Evolutionary conservation across 2,888 invertebrate species (phyloP), one percentile per base, ranked within the genome.

Genomic region (Drosophila sordidula): DNA sequence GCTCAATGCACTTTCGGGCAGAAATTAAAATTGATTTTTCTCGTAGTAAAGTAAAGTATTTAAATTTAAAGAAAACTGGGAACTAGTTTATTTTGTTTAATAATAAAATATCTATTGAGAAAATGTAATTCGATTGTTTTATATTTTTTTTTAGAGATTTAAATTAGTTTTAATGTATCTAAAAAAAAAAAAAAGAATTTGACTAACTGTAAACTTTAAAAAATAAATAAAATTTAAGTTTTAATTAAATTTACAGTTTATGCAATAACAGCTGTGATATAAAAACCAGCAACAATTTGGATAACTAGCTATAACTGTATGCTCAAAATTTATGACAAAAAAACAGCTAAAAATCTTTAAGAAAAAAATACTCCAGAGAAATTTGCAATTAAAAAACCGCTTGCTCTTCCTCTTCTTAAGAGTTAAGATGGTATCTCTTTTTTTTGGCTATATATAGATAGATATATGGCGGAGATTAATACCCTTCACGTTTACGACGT

Each of bases 311-410:
- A 58, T 16, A 58, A 71, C 72, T 51, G 71, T 55, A 47, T 26
- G 9, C 1, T 34, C 18, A 11, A 47, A 56, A 59, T 49, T 34
- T 42, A 68, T 29, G 41, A 47, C 41, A 66, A 39, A 45, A 45
- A 58, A 25, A 12, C 22, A 39, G 12, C 25, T 38, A n/a, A 38
- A 14, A 26, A 38, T 34, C 34, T 45, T 29, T 18, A 18, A n/a
- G 39, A 34, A 41, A 45, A 44, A 45, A 34, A 26, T 51, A 34
- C 14, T 54, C 34, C 22, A 42, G 49, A 41, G 57, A 75, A 66
- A 74, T 61, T 75, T 36, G 70, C 70, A 62, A 70, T 62, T 61
- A 62, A 75, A 70, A 52, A 18, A 26, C 16, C 38, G 39, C 34
- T 58, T 8, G 49, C 57, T 42, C 25, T 42, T 16, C 18, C 34